Evolutionary conservation across 2,113 vertebrate genomes (phyloP), one percentile per base, ranked within the genome.

Genomic region (Dipodomys merriami): DNA sequence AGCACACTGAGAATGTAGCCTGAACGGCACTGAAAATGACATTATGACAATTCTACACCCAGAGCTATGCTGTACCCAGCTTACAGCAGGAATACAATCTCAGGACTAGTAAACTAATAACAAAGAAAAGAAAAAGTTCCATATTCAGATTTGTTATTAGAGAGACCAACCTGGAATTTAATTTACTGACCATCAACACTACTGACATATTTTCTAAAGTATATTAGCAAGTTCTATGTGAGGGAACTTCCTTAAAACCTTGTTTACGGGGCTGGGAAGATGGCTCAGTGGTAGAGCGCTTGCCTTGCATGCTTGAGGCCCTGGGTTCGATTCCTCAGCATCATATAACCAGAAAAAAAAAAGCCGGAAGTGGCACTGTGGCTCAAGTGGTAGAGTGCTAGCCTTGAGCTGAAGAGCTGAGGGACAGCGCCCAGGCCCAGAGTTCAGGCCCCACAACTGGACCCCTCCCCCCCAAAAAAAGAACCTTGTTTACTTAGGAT

Each of bases 1-100:
- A 86, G 25, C 13, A 83, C 83, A 62, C 23, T 62, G 68, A 87
- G 77, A 90, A 91, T 71, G 19, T 33, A 82, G 78, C 76, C 44
- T 67, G 86, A 74, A 94, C 0, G 85, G 33, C 76, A 84, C 35
- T 80, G 49, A 85, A 57, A 88, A 81, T 12, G 22, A 22, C 83
- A 27, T 23, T 71, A 57, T 6, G 29, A 46, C 12, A 87, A 81
- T 65, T 77, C 23, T 57, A 78, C 10, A 18, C 74, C 78, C 33
- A 81, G 44, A 71, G 23, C 35, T 81, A 62, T 82, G 57, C 67
- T 65, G 19, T 69, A 12, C 27, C 46, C 78, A 64, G 35, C 39
- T 79, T 20, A 74, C 57, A 73, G 60, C 30, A 33, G 23, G 46
- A 78, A 89, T 25, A 30, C 16, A 69, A 71, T 68, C 46, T 82